Evolutionary conservation across 2,113 vertebrate species (phyloP), one percentile per base, ranked within the genome.

Genomic region (Ptychochromis oligacanthus): DNA sequence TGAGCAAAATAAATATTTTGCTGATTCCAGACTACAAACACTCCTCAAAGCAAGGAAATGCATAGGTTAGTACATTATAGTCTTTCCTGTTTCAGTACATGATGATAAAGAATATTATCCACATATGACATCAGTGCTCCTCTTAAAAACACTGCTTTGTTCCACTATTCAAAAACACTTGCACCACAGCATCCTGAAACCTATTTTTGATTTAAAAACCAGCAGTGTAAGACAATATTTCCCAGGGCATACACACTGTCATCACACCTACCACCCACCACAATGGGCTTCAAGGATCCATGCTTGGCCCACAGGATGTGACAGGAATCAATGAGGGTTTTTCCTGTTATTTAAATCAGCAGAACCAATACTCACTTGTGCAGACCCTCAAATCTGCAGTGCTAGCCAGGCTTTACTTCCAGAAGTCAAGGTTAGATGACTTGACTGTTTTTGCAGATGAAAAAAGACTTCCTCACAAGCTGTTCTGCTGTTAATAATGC

Each of bases 181-280:
- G 20, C 43, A 77, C 3, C 34, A 36, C 7, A 62, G 49, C 38
- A 56, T 78, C 56, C 70, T 18, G 55, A 86, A 55, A 64, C 79
- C 72, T 4, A 24, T 60, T 70, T 79, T 55, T 89, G 83, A 93
- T 91, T 54, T 90, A 28, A 87, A 91, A 92, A 76, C 60, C 93
- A 91, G 90, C 61, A 75, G 82, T 34, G 92, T 84, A 94, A 94
- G 89, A 49, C 54, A 82, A 93, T 92, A 93, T 87, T 89, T 91
- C 93, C 86, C 89, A 9, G 18, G 72, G 83, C 89, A 83, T 38
- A 54, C n/a, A 54, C n/a, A 20, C 64, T 57, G 36, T 79, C 87
- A 84, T 90, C 54, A 28, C 81, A 61, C 82, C 72, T 80, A 83
- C 86, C 75, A 46, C 89, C 83, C 88, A 90, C 87, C 88, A 86